These are phyloP conservation scores for Rhopalosiphum maidis DNA, from an alignment of 1,140 invertebrate genomes.

Conservation along the genomic window DNA sequence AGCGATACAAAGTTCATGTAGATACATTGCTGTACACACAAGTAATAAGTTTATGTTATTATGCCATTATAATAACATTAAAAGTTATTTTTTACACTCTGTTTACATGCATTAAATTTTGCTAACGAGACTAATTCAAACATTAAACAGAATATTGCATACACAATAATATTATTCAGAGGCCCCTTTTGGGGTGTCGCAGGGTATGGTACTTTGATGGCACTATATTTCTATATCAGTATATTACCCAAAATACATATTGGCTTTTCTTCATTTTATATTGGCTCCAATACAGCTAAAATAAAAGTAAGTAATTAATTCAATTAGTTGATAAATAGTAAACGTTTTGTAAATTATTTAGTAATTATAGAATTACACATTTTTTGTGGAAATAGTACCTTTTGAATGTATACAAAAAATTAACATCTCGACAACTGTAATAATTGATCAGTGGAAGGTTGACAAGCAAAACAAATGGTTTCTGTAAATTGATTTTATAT, in stretches of 20 bases:
- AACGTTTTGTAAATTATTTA: not conserved
- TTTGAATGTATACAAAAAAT: not conserved
- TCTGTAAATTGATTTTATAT: not conserved
- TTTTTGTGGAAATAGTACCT: not conserved
- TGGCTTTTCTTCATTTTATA: not conserved
- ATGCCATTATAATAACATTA: not conserved
- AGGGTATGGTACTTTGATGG: not conserved
- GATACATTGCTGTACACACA: not conserved
- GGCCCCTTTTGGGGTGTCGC: not conserved
- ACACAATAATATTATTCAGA: not conserved
- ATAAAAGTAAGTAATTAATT: not conserved
- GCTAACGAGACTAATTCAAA: not conserved
- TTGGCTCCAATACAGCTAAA: not conserved
- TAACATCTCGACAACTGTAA: not conserved
- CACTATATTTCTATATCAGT: not conserved
- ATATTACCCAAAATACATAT: not conserved
- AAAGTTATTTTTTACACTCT: not conserved
- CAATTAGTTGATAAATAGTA: not conserved
- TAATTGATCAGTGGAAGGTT: not conserved
- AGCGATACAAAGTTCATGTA: not conserved
- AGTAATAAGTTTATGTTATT: not conserved
- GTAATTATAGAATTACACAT: not conserved
- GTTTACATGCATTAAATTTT: not conserved
- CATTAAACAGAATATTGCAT: not conserved
- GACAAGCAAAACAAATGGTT: not conserved